A percentile compares a stretch with the other conserved stretches of the same genome.
Evolutionary conservation across 2,797 vertebrate species (phyloP).

Genomic region (Sebastes nivosus): DNA sequence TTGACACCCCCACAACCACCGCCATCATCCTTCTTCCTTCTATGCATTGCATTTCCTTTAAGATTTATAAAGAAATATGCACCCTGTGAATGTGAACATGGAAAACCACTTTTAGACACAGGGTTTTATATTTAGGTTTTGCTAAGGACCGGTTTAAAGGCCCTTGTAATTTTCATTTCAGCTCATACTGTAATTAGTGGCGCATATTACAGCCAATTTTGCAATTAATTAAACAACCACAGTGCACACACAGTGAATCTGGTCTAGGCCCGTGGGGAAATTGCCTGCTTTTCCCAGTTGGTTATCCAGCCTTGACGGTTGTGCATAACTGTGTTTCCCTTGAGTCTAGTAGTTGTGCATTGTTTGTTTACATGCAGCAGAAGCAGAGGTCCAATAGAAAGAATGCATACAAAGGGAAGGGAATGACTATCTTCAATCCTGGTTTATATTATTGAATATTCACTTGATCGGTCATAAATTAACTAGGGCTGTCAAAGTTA

Average conservation of each 20-base stretch:
- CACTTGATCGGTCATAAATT: background rate
- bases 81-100: background rate
- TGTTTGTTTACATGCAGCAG: constrained; percentile 34
- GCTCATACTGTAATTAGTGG: background rate
- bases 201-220: background rate
- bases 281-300: background rate
- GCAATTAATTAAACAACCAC: background rate
- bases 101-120: background rate
- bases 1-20: background rate
- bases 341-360: constrained; percentile 6
- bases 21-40: background rate
- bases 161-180: background rate
- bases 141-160: background rate
- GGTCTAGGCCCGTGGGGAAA: background rate
- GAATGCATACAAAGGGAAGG: background rate
- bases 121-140: background rate
- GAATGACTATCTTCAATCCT: background rate
- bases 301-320: background rate
- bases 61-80: background rate
- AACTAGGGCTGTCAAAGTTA: no score
- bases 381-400: background rate
- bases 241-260: background rate
- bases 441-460: background rate
- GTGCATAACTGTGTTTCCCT: background rate
- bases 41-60: background rate